These are phyloP conservation scores for Blastobasis lacticolella DNA, from an alignment of 2,888 invertebrate species.

Conservation along the genomic window DNA sequence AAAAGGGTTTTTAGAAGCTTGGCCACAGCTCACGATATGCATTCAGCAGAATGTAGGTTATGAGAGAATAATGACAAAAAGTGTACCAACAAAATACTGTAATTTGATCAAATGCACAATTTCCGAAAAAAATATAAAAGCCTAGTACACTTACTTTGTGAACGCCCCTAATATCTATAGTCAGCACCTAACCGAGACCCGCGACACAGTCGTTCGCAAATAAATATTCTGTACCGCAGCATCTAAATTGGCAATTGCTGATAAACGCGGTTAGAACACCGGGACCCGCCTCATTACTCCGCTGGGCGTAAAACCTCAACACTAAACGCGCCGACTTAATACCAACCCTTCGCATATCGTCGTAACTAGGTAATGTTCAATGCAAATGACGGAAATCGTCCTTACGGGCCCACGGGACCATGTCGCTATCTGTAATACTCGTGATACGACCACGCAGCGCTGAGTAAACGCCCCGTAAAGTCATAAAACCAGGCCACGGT, in stretches of 20 bases:
- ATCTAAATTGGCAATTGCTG: background rate
- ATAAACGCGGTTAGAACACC: background rate
- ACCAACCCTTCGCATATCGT: slow-evolving; percentile 4
- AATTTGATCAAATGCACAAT: too few species aligned
- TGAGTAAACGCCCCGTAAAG: slow-evolving; percentile 68
- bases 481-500: slow-evolving; percentile 67
- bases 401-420: slow-evolving; percentile 24
- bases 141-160: too few species aligned
- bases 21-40: too few species aligned
- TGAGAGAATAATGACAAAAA: too few species aligned
- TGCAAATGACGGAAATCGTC: slow-evolving; percentile 41
- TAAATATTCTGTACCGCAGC: background rate
- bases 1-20: too few species aligned
- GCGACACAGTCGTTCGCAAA: too few species aligned
- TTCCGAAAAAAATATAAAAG: too few species aligned
- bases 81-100: too few species aligned
- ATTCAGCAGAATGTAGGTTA: too few species aligned
- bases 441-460: slow-evolving; percentile 57
- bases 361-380: slow-evolving; percentile 16
- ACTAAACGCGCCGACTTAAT: background rate
- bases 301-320: slow-evolving; percentile 1
- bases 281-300: background rate
- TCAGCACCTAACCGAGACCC: too few species aligned
- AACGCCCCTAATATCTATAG: too few species aligned
- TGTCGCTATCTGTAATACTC: slow-evolving; percentile 47